A percentile compares a stretch with the other conserved stretches of the same genome.
These are phyloP conservation scores for Xerus rutilus DNA, from an alignment of 2,797 vertebrate species.

Conservation along the genomic window DNA sequence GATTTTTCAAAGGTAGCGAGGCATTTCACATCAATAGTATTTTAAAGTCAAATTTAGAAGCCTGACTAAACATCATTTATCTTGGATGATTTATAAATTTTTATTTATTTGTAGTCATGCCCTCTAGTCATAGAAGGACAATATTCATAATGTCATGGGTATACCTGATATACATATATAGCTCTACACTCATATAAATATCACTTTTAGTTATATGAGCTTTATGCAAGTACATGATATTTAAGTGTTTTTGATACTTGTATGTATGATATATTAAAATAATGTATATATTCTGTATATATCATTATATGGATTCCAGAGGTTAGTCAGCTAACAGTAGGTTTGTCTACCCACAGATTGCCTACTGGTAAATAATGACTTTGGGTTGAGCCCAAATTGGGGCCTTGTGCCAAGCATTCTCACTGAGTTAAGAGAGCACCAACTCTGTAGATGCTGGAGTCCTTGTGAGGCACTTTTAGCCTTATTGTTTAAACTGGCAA, in stretches of 20 bases:
- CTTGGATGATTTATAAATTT: background rate
- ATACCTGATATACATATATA: background rate
- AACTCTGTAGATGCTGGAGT: rapidly evolving
- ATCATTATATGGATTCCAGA: background rate
- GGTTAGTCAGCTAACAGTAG: background rate
- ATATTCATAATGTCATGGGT: rapidly evolving
- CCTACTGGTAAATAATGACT: rapidly evolving
- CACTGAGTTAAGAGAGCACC: rapidly evolving
- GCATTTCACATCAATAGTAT: background rate
- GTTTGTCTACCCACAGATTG: too few species aligned
- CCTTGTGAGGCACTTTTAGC: rapidly evolving
- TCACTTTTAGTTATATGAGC: background rate
- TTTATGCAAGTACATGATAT: background rate
- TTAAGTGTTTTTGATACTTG: too few species aligned
- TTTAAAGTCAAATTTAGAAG: conserved; percentile 29
- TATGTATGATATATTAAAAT: background rate
- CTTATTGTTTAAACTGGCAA: background rate
- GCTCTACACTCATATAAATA: background rate
- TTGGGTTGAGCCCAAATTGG: background rate
- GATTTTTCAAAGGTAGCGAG: background rate
- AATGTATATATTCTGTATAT: background rate
- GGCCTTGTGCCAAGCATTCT: rapidly evolving
- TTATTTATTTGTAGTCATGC: background rate
- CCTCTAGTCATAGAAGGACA: background rate
- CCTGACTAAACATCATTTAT: background rate